Conservation (phyloP, 2,113 vertebrate species). For the Spizaetus ornatus region DNA sequence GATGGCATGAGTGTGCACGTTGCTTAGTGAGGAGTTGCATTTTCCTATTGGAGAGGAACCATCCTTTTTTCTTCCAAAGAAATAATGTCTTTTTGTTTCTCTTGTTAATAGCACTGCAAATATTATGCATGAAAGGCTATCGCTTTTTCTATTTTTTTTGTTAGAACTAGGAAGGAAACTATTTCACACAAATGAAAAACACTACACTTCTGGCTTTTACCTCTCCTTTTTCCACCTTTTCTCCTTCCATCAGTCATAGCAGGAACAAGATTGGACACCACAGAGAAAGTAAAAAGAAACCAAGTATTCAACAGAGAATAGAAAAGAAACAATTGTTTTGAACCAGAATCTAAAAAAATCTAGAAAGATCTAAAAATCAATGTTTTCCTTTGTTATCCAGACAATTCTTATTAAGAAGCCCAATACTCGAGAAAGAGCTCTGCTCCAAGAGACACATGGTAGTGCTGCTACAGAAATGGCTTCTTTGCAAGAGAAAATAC, state of each 20-base stretch:
- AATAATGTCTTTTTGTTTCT: neutral
- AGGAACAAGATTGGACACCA: neutral
- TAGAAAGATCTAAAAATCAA: neutral
- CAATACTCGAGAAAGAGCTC: accelerated
- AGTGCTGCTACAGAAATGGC: accelerated
- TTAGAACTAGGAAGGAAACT: neutral
- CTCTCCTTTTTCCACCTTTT: neutral
- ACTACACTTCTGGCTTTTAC: neutral
- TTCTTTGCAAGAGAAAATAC: neutral
- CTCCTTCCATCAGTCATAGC: neutral
- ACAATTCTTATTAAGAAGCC: neutral
- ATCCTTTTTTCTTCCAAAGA: neutral
- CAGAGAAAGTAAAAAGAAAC: neutral
- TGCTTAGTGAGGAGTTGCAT: neutral
- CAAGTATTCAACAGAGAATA: neutral
- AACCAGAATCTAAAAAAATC: neutral
- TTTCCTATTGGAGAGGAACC: neutral
- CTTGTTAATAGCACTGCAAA: neutral
- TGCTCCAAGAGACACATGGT: accelerated
- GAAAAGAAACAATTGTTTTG: neutral
- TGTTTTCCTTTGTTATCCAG: neutral
- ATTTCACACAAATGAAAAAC: neutral
- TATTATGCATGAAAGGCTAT: neutral
- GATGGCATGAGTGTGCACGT: neutral
- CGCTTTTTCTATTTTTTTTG: neutral